These are phyloP conservation scores for Wasmannia auropunctata DNA, from an alignment of 1,140 invertebrate species.

Conservation along the genomic window DNA sequence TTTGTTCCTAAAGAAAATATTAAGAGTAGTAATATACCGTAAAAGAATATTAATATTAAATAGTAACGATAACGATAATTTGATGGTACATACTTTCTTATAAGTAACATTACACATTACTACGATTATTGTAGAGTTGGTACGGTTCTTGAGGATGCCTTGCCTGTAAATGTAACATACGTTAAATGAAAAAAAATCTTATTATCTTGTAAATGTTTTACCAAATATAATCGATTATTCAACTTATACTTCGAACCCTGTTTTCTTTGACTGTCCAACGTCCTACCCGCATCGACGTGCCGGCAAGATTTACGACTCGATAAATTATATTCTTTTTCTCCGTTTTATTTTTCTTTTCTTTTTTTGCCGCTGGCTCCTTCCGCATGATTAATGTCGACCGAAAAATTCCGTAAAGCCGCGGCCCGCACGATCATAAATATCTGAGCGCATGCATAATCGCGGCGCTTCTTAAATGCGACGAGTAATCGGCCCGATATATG, in stretches of 20 bases:
- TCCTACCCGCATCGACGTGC: background rate
- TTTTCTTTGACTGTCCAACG: conserved; percentile 7
- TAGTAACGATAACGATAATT: conserved; percentile 82
- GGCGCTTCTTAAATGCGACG: conserved; percentile 59
- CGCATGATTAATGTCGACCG: conserved; percentile 41
- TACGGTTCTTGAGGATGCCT: conserved; percentile 85
- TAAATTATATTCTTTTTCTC: background rate
- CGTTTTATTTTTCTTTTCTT: background rate
- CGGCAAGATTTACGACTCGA: background rate
- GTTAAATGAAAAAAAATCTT: conserved; percentile 83
- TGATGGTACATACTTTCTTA: conserved; percentile 85
- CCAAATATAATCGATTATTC: conserved; percentile 86
- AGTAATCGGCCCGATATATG: conserved; percentile 59
- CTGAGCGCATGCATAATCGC: conserved; percentile 57
- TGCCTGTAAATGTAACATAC: conserved; percentile 85
- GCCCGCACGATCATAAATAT: conserved; percentile 51
- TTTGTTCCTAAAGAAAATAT: conserved; percentile 80
- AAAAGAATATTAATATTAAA: conserved; percentile 80
- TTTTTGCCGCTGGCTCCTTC: background rate
- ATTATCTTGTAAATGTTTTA: conserved; percentile 86
- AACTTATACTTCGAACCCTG: conserved; percentile 75
- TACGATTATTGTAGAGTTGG: conserved; percentile 84
- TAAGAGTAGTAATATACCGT: conserved; percentile 78
- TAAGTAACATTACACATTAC: conserved; percentile 82
- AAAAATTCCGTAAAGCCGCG: conserved; percentile 20